Base-by-base conservation (phyloP, 2,888 invertebrate species). In the Cheilosia grossa region DNA sequence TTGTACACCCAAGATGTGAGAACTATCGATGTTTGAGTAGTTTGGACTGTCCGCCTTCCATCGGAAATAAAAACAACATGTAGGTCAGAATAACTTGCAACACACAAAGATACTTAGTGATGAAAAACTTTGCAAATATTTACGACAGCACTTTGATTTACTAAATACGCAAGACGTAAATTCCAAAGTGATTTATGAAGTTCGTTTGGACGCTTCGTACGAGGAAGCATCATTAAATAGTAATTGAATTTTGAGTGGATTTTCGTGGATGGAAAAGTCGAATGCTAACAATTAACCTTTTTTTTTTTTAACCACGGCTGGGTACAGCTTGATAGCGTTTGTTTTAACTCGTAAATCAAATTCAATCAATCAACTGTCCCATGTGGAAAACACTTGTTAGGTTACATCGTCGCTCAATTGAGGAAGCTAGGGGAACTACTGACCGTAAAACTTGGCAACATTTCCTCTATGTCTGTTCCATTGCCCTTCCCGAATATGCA, bases 121-220 rank as follows among this genome's bases (percentile, higher is more conserved):
- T 2, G n/a, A 44, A n/a, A 7, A 44, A 6, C 33, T 64, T 49
- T 49, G n/a, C 7, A 49, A 64, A 37, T 64, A 64, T 53, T 53
- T 24, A 27, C 24, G n/a, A 4, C 15, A 24, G 4, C 30, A 19
- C 30, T 56, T 33, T 2, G 54, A 15, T 69, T 1, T 1, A 30
- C 17, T 69, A 69, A 67, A 44, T 44, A 69, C 30, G 21, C n/a
- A 47, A 56, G 33, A n/a, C 44, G 67, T 67, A 44, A 56, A 54
- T 44, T 54, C 27, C 44, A 44, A 56, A 19, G 13, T 67, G 19
- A 67, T 30, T 67, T 15, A 10, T 10, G 15, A 54, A 56, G 2
- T 33, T 4, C 27, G 13, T 44, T 42, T 44, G 7, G 7, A 15
- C 21, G 24, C 27, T 4, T 9, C n/a, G 10, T 37, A 37, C 37